These are phyloP conservation scores for Ceyx melanurus DNA, from an alignment of 2,113 vertebrate genomes.

Conservation along the genomic window DNA sequence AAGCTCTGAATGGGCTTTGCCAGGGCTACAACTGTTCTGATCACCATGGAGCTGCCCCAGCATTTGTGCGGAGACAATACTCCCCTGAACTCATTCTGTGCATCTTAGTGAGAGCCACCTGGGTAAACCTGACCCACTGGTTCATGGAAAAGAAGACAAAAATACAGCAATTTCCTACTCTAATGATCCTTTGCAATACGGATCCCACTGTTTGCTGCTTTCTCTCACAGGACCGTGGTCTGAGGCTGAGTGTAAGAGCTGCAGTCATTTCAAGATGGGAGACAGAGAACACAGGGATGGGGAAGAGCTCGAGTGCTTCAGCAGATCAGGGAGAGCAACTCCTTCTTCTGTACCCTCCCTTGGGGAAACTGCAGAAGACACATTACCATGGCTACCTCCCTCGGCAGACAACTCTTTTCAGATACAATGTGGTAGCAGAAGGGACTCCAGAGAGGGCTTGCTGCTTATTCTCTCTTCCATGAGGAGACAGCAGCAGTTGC, in stretches of 20 bases:
- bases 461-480: background rate
- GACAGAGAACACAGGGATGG: fast-evolving
- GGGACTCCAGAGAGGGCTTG: background rate
- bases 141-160: background rate
- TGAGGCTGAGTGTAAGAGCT: background rate
- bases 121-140: background rate
- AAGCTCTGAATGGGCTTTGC: background rate
- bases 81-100: background rate
- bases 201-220: background rate
- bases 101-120: background rate
- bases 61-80: background rate
- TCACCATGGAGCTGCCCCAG: background rate
- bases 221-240: background rate
- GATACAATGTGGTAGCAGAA: background rate
- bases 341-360: background rate
- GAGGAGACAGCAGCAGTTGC: background rate
- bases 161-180: background rate
- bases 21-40: background rate
- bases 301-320: background rate
- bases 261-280: background rate
- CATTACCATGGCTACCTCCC: background rate
- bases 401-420: background rate
- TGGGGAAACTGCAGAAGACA: background rate
- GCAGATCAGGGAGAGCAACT: background rate
- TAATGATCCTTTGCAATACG: background rate